These are phyloP conservation scores for Lypha dubia DNA, from an alignment of 2,888 invertebrate species.

Conservation along the genomic window DNA sequence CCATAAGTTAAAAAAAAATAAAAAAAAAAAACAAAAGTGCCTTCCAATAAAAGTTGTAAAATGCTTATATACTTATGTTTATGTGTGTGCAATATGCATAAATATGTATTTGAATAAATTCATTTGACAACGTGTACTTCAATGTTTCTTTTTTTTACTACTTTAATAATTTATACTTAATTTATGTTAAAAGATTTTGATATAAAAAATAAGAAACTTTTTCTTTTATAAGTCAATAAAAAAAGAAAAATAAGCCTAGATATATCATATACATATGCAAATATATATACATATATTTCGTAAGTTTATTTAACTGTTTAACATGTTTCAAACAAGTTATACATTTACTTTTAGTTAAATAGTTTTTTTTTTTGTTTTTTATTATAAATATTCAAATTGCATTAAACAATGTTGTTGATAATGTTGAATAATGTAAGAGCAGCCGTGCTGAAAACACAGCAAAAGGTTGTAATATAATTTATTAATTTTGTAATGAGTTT, in stretches of 20 bases:
- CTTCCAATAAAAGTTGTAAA: constrained; percentile 66
- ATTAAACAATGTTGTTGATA: constrained; percentile 48
- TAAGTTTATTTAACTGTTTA: constrained; percentile 40
- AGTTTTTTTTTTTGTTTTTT: constrained; percentile 6
- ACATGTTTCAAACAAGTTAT: constrained; percentile 53
- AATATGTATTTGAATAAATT: constrained; percentile 34
- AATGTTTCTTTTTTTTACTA: constrained; percentile 37
- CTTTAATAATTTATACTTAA: constrained; percentile 44
- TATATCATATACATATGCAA: background rate
- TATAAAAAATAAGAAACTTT: constrained; percentile 13
- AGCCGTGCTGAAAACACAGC: constrained; percentile 20
- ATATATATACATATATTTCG: background rate
- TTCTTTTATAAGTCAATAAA: constrained; percentile 32
- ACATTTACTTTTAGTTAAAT: constrained; percentile 38
- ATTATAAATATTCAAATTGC: constrained; percentile 36
- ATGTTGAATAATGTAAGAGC: constrained; percentile 34
- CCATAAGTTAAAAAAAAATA: constrained; percentile 41
- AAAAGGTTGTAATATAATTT: constrained; percentile 46
- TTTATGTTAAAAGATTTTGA: constrained; percentile 32
- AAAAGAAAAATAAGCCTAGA: constrained; percentile 18
- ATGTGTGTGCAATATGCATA: no score
- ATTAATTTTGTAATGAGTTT: constrained; percentile 52
- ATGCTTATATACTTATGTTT: constrained; percentile 22
- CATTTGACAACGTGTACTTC: constrained; percentile 48
- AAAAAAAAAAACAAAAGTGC: constrained; percentile 51